Conservation (phyloP, 2,888 invertebrate species). For the Ischnura elegans region DNA sequence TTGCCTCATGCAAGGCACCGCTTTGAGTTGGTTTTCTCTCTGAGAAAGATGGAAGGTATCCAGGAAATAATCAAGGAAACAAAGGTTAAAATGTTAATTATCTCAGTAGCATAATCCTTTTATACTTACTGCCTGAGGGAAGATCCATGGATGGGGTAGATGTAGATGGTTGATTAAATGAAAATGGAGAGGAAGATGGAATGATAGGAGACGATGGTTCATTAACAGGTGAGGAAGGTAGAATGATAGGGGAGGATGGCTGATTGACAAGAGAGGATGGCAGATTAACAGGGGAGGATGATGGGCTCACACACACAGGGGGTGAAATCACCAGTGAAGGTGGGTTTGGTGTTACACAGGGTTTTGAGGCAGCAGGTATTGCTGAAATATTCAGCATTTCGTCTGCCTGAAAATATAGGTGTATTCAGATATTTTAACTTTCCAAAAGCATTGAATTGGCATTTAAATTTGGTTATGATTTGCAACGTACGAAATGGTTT, state of each 20-base stretch:
- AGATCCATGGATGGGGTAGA: not conserved
- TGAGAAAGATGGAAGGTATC: not conserved
- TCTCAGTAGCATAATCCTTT: not conserved
- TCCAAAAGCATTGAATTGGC: not conserved
- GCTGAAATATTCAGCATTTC: too few relatives aligned
- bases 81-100: not conserved
- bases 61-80: not conserved
- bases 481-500: too few relatives aligned
- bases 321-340: too few relatives aligned
- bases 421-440: not conserved
- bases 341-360: too few relatives aligned
- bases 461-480: too few relatives aligned
- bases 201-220: not conserved
- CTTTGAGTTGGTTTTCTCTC: not conserved
- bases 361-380: too few relatives aligned
- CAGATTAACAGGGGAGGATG: not conserved
- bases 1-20: not conserved
- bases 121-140: not conserved
- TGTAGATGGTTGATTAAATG: not conserved
- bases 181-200: not conserved
- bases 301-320: not conserved
- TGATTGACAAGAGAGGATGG: not conserved
- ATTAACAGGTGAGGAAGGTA: not conserved
- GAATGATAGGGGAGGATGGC: not conserved
- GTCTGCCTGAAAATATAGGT: not conserved